Percentiles rank a stretch among this genome's conserved stretches.
phyloP scores from a whole-genome alignment of 2,113 vertebrate species.

The Gobio gobio region DNA sequence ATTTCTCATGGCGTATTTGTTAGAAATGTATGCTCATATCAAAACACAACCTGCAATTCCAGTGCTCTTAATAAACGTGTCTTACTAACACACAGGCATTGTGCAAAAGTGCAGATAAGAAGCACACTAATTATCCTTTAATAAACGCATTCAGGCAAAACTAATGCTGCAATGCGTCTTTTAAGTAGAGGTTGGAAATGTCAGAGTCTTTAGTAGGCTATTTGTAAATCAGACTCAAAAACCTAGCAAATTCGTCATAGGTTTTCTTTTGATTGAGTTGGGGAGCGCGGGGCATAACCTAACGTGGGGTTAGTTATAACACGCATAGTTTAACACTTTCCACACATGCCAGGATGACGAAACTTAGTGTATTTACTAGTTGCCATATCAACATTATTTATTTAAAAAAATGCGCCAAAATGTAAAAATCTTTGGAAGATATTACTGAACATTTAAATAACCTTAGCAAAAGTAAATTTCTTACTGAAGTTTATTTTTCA shows the following conservation, averaged over 20 bases:
- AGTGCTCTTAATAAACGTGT: slow-evolving; percentile 47
- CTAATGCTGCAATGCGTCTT: slow-evolving; percentile 56
- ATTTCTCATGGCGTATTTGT: slow-evolving; percentile 46
- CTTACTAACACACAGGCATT: slow-evolving; percentile 51
- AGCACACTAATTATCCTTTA: slow-evolving; percentile 48
- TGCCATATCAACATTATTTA: too few species aligned
- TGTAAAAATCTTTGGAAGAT: too few species aligned
- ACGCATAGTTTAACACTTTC: too few species aligned
- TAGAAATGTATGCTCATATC: slow-evolving; percentile 5
- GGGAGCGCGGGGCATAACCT: too few species aligned
- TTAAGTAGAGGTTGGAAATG: slow-evolving; percentile 59
- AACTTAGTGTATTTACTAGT: too few species aligned
- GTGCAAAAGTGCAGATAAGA: slow-evolving; percentile 53
- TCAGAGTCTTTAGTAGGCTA: slow-evolving; percentile 34
- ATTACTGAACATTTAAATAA: too few species aligned
- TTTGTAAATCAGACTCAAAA: slow-evolving; percentile 50
- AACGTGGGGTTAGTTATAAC: too few species aligned
- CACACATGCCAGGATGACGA: too few species aligned
- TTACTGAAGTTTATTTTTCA: too few species aligned
- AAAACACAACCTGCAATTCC: slow-evolving; percentile 42
- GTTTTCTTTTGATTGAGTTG: slow-evolving; percentile 40
- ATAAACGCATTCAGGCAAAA: slow-evolving; percentile 60
- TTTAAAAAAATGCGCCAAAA: too few species aligned
- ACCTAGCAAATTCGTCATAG: slow-evolving; percentile 34
- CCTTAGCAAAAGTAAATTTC: too few species aligned